phyloP scores from a whole-genome alignment of 2,888 invertebrate species.

The Hemistola chrysoprasaria region DNA sequence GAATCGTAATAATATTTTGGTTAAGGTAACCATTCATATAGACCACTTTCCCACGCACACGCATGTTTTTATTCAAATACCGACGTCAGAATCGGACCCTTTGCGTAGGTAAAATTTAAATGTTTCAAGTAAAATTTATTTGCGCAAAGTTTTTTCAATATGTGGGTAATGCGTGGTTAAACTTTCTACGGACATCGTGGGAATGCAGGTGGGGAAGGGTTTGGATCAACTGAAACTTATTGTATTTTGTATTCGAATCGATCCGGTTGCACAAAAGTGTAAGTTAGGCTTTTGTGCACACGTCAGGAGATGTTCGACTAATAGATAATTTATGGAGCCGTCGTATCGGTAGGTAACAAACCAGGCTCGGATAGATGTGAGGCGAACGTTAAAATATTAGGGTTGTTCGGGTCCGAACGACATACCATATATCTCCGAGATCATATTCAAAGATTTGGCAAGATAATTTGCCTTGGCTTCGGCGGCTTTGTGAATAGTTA shows the following conservation, averaged over 20 bases:
- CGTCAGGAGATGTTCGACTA: constrained; percentile 75
- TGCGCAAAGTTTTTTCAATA: constrained; percentile 69
- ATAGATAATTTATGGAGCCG: constrained; percentile 78
- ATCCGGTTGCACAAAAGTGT: constrained; percentile 77
- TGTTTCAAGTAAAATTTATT: constrained; percentile 72
- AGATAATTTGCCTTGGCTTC: constrained; percentile 58
- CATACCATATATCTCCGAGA: constrained; percentile 48
- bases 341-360: constrained; percentile 57
- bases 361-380: constrained; percentile 43
- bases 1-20: constrained; percentile 24
- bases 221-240: constrained; percentile 49
- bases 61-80: constrained; percentile 51
- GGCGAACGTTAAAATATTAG: constrained; percentile 69
- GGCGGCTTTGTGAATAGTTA: constrained; percentile 41
- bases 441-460: constrained; percentile 57
- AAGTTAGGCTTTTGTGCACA: constrained; percentile 68
- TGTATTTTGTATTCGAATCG: constrained; percentile 47
- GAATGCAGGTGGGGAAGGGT: constrained; percentile 81
- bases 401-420: constrained; percentile 60
- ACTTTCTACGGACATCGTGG: constrained; percentile 77
- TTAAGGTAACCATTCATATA: constrained; percentile 40
- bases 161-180: constrained; percentile 47
- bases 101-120: constrained; percentile 62
- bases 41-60: constrained; percentile 61
- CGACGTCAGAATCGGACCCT: constrained; percentile 55